These are phyloP conservation scores for Neocrepidodera transversa DNA, from an alignment of 2,888 invertebrate genomes.

Conservation along the genomic window DNA sequence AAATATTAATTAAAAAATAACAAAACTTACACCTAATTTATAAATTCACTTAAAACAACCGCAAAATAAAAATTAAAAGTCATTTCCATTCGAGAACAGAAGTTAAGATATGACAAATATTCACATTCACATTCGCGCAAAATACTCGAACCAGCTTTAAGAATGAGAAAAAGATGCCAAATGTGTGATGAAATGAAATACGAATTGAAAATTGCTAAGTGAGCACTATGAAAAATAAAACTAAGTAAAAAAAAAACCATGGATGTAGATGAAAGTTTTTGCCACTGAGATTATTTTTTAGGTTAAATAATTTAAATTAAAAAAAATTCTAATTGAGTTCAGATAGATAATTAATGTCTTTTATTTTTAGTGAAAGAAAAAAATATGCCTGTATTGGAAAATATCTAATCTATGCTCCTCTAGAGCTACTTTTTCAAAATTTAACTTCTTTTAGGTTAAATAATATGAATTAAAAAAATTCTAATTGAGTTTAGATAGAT, in stretches of 20 bases:
- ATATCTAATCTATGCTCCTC: too few relatives aligned
- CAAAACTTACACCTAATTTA: neutral
- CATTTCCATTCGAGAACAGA: constrained; percentile 5
- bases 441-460: too few relatives aligned
- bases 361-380: too few relatives aligned
- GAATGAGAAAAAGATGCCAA: neutral
- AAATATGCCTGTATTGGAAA: too few relatives aligned
- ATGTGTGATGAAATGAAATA: constrained; percentile 32
- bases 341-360: too few relatives aligned
- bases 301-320: too few relatives aligned
- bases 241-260: constrained; percentile 5
- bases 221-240: constrained; percentile 30
- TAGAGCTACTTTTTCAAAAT: too few relatives aligned
- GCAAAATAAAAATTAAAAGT: neutral
- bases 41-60: neutral
- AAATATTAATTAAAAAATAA: too few relatives aligned
- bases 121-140: constrained; percentile 34
- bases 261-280: neutral
- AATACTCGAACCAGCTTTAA: constrained; percentile 11
- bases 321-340: too few relatives aligned
- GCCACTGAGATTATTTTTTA: too few relatives aligned
- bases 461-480: too few relatives aligned
- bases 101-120: constrained; percentile 34
- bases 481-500: too few relatives aligned
- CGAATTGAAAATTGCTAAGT: constrained; percentile 34